These are phyloP conservation scores for Mobula birostris DNA, from an alignment of 2,113 vertebrate genomes.

Conservation along the genomic window DNA sequence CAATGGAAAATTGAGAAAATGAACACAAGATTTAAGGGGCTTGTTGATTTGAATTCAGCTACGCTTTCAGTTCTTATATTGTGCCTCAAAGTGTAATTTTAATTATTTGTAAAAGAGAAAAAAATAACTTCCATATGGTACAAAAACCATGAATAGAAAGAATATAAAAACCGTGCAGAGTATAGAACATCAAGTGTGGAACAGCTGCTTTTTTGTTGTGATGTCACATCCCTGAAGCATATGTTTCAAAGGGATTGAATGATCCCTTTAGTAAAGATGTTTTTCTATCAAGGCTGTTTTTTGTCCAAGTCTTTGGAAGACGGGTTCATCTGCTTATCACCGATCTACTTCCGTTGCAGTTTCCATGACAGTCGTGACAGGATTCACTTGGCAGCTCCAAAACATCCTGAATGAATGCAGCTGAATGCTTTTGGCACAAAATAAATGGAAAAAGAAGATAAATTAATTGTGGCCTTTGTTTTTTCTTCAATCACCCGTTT, in stretches of 20 bases:
- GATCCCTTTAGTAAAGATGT: conserved; percentile 9
- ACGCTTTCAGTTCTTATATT: background rate
- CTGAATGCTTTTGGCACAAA: conserved; percentile 54
- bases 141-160: no score
- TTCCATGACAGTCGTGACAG: conserved; percentile 50
- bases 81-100: conserved; percentile 7
- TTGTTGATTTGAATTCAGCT: background rate
- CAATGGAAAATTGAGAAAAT: background rate
- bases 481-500: conserved; percentile 40
- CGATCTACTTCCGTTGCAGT: conserved; percentile 42
- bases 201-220: conserved; percentile 15
- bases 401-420: conserved; percentile 44
- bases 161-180: background rate
- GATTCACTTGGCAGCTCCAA: conserved; percentile 45
- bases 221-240: conserved; percentile 10
- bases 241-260: background rate
- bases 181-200: background rate
- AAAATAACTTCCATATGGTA: background rate
- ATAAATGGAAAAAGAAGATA: conserved; percentile 46
- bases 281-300: conserved; percentile 6
- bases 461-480: conserved; percentile 45
- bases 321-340: conserved; percentile 45
- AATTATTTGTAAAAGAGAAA: background rate
- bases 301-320: conserved; percentile 15
- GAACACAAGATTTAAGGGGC: background rate